phyloP scores from a whole-genome alignment of 2,113 vertebrate species.

The Muntiacus reevesi region DNA sequence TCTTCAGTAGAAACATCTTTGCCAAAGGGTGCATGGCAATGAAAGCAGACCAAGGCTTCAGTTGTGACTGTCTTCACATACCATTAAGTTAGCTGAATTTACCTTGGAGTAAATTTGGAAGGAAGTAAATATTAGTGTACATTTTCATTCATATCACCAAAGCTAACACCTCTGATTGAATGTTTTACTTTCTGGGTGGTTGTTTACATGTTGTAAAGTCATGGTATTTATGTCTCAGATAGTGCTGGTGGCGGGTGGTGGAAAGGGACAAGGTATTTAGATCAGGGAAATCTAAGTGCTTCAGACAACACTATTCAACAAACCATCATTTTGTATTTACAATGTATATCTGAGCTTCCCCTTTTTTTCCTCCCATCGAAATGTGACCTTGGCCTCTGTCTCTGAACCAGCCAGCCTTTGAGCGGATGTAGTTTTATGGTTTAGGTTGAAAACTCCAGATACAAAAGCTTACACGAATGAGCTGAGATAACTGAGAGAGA shows the following conservation, averaged over 20 bases:
- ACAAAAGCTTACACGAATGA: conserved; percentile 58
- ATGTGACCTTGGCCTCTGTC: not conserved
- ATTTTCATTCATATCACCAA: not conserved
- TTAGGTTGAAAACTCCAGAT: conserved; percentile 43
- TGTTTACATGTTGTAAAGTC: not conserved
- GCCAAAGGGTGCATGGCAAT: not conserved
- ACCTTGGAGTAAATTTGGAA: not conserved
- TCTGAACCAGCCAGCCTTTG: conserved; percentile 23
- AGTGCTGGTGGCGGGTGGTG: not conserved
- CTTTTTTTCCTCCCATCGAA: not conserved
- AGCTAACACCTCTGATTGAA: not conserved
- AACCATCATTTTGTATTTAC: not conserved
- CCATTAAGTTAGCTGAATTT: not conserved
- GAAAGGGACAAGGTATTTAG: not conserved
- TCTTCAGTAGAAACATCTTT: not conserved
- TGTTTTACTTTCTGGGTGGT: not conserved
- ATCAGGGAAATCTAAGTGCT: conserved; percentile 3
- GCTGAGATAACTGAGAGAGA: conserved; percentile 34
- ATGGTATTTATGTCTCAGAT: not conserved
- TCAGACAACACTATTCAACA: not conserved
- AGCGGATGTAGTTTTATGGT: conserved; percentile 14
- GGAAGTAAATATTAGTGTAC: not conserved
- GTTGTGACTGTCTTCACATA: not conserved
- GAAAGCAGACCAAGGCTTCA: not conserved
- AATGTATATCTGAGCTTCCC: not conserved